Conservation (phyloP, 30 jellyfish, hydroid and myxozoan genomes). For the Haliclystus octoradiatus region DNA sequence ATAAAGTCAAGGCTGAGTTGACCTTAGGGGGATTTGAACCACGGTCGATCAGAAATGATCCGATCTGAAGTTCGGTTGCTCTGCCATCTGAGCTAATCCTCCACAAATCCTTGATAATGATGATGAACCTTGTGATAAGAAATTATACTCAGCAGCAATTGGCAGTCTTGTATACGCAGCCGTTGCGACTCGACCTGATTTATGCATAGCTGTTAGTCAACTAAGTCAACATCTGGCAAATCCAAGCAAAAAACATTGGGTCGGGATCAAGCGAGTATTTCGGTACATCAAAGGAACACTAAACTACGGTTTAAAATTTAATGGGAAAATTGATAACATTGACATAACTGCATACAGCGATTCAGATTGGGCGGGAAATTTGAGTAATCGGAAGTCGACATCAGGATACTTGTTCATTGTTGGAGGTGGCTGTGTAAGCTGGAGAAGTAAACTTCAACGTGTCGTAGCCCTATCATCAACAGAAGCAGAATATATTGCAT, state of each 20-base stretch:
- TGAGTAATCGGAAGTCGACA: slow-evolving; percentile 22
- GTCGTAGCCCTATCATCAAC: slow-evolving; percentile 16
- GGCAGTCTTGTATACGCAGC: slow-evolving; percentile 36
- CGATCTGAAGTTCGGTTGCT: no score
- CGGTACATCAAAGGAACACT: slow-evolving; percentile 15
- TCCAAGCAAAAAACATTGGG: slow-evolving; percentile 12
- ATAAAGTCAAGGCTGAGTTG: no score
- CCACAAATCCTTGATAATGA: no score
- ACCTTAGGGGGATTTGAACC: no score
- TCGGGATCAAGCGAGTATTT: slow-evolving; percentile 4
- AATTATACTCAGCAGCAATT: slow-evolving; percentile 47
- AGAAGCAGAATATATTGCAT: slow-evolving; percentile 34
- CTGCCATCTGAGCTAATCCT: no score
- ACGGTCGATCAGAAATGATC: no score
- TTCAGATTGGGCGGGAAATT: no score
- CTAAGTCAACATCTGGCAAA: slow-evolving; percentile 14
- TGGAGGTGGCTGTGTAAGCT: slow-evolving; percentile 3
- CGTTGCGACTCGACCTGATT: slow-evolving; percentile 27
- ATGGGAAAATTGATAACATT: no score
- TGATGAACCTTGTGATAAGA: no score
- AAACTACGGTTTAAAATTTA: slow-evolving; percentile 5
- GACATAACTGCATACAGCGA: no score
- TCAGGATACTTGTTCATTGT: slow-evolving; percentile 32
- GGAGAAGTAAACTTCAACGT: slow-evolving; percentile 11
- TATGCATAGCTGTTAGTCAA: slow-evolving; percentile 4